Conservation (phyloP, 2,888 invertebrate species). For the Macropis europaea region DNA sequence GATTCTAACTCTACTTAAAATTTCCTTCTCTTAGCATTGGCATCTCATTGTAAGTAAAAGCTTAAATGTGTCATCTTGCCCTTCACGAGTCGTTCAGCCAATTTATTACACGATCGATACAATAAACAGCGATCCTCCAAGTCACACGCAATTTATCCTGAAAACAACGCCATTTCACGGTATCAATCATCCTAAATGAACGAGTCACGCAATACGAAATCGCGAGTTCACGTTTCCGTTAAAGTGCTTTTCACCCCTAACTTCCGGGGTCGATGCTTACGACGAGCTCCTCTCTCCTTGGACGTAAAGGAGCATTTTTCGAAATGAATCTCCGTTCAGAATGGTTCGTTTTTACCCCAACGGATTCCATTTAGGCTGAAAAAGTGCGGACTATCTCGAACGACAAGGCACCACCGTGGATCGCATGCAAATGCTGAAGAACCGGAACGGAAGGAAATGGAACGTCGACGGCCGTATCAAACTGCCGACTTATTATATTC, state of each 20-base stretch:
- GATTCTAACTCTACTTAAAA: too few species aligned
- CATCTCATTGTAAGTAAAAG: too few species aligned
- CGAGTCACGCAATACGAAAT: neutral
- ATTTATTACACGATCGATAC: too few species aligned
- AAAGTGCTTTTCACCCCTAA: neutral
- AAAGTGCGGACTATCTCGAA: neutral
- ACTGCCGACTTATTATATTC: constrained; percentile 63
- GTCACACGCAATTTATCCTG: constrained; percentile 1
- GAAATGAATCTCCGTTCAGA: constrained; percentile 8
- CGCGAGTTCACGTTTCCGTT: neutral
- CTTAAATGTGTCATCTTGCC: too few species aligned
- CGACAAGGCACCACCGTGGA: neutral
- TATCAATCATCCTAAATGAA: constrained; percentile 11
- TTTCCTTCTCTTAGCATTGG: too few species aligned
- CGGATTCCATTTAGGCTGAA: neutral
- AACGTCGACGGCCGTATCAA: constrained; percentile 36
- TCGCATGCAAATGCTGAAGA: constrained; percentile 45
- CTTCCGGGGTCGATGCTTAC: constrained; percentile 1
- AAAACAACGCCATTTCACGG: neutral
- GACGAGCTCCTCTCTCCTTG: constrained; percentile 21
- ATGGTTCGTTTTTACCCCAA: constrained; percentile 17
- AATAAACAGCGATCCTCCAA: too few species aligned
- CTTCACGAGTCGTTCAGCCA: too few species aligned
- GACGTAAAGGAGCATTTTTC: constrained; percentile 18
- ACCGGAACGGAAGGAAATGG: constrained; percentile 1